Percentiles rank a stretch among this genome's conserved stretches.
phyloP scores from a whole-genome alignment of 2,888 invertebrate genomes.

The Clitarchus hookeri region DNA sequence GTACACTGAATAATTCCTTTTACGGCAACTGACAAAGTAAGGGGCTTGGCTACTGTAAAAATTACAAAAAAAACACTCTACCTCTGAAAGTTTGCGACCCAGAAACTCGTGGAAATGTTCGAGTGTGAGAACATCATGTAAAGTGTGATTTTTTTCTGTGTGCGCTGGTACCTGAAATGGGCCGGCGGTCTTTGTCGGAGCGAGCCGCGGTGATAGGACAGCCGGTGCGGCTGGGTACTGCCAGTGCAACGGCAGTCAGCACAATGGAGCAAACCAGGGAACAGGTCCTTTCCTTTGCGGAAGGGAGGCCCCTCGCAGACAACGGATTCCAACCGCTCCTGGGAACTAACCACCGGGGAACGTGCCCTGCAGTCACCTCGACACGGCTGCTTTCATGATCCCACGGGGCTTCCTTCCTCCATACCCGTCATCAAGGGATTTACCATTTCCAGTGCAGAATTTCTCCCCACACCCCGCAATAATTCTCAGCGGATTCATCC shows the following conservation, averaged over 20 bases:
- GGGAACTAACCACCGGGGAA: neutral
- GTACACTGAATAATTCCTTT: too few relatives aligned
- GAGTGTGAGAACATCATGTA: too few relatives aligned
- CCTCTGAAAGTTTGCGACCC: too few relatives aligned
- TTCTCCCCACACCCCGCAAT: neutral
- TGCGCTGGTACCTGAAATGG: neutral
- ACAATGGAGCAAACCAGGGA: neutral
- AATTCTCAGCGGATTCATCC: neutral
- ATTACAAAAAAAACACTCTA: too few relatives aligned
- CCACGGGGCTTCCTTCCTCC: neutral
- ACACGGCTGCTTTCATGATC: neutral
- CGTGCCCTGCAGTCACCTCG: neutral
- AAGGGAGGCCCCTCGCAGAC: neutral
- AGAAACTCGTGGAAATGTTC: too few relatives aligned
- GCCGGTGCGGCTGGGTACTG: neutral
- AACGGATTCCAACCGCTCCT: conserved; percentile 2
- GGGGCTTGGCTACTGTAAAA: too few relatives aligned
- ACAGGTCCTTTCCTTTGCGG: neutral
- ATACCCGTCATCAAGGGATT: neutral
- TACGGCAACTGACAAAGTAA: too few relatives aligned
- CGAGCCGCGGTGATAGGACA: neutral
- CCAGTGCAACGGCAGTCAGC: neutral
- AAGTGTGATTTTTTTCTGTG: neutral
- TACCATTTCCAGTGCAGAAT: neutral
- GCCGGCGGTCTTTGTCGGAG: neutral